These are phyloP conservation scores for Penaeus chinensis DNA, from an alignment of 1,140 invertebrate species.

Conservation along the genomic window DNA sequence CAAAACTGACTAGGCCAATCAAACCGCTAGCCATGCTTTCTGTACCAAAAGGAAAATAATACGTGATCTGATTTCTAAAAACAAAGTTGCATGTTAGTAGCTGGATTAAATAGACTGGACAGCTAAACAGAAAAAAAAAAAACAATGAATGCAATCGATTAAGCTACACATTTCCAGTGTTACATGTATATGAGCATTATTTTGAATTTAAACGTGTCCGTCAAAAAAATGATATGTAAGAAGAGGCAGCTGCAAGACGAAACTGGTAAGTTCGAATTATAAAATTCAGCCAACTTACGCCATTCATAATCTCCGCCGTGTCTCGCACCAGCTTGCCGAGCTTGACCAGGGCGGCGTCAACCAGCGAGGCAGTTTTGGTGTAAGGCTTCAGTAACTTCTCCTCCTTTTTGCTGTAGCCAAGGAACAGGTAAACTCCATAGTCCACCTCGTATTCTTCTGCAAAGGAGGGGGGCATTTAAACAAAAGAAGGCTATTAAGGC, in stretches of 20 bases:
- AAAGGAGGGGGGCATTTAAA: conserved; percentile 52
- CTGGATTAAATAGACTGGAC: too few relatives aligned
- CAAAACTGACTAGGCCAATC: too few relatives aligned
- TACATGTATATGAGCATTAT: too few relatives aligned
- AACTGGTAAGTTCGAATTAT: neutral
- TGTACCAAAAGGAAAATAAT: too few relatives aligned
- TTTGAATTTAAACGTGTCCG: too few relatives aligned
- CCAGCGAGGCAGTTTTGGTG: conserved; percentile 79
- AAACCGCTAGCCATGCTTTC: too few relatives aligned
- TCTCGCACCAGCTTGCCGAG: conserved; percentile 78
- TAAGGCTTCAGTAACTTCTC: conserved; percentile 79
- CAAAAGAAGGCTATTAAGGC: too few relatives aligned
- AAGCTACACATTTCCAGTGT: too few relatives aligned
- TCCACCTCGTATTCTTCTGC: conserved; percentile 82
- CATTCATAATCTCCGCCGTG: conserved; percentile 36
- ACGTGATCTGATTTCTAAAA: too few relatives aligned
- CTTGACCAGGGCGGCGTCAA: conserved; percentile 79
- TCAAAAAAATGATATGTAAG: neutral
- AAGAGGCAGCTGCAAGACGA: conserved; percentile 11
- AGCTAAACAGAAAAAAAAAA: too few relatives aligned
- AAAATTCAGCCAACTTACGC: conserved; percentile 31
- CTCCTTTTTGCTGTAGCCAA: conserved; percentile 88
- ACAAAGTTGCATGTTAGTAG: too few relatives aligned
- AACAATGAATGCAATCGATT: too few relatives aligned
- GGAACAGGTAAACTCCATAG: conserved; percentile 85